phyloP scores from a whole-genome alignment of 2,113 vertebrate genomes.

The Ibidorhyncha struthersii region DNA sequence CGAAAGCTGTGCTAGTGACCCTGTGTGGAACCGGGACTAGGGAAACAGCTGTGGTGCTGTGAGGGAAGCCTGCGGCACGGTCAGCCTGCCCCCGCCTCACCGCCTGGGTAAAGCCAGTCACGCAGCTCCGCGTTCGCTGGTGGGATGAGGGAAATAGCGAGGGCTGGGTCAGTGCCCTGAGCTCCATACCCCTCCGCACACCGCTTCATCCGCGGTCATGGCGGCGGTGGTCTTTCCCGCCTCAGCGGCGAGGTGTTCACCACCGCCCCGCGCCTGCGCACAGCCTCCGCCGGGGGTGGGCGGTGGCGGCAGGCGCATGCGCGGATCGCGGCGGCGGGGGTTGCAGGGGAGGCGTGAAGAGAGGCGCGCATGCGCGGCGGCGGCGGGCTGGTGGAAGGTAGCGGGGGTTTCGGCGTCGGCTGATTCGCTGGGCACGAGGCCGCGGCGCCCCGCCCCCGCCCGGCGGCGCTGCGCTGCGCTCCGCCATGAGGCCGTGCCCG shows the following conservation, averaged over 20 bases:
- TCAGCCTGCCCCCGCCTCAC: background rate
- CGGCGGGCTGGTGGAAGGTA: background rate
- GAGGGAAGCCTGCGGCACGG: background rate
- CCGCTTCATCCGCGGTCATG: background rate
- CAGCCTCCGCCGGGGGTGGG: background rate
- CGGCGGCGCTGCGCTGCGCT: too few relatives aligned
- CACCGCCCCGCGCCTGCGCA: background rate
- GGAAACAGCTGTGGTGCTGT: background rate
- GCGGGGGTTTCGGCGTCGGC: background rate
- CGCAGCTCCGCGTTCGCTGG: too few relatives aligned
- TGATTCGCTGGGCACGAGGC: background rate
- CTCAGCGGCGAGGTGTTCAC: too few relatives aligned
- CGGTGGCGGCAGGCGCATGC: background rate
- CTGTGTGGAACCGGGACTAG: too few relatives aligned
- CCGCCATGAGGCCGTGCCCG: slow-evolving; percentile 8
- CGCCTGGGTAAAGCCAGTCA: too few relatives aligned
- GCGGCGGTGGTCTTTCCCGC: background rate
- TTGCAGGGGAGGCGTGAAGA: background rate
- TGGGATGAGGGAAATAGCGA: too few relatives aligned
- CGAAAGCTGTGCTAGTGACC: too few relatives aligned
- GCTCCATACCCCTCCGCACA: background rate
- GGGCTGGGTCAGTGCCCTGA: background rate
- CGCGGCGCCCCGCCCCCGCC: background rate
- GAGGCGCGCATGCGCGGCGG: background rate
- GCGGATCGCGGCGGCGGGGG: background rate